Conservation (phyloP, 2,113 vertebrate genomes). For the Indri indri region DNA sequence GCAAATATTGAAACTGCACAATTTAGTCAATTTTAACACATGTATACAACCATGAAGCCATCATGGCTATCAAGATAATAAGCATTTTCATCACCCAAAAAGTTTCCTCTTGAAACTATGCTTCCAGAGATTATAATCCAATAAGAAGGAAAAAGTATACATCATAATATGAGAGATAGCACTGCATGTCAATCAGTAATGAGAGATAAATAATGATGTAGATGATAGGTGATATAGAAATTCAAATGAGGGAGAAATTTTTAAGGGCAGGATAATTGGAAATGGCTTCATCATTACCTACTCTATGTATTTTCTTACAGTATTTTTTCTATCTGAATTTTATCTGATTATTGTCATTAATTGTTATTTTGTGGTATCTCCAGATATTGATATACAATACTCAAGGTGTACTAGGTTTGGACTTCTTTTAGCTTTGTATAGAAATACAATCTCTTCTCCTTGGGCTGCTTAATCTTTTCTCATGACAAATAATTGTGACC, state of each 20-base stretch:
- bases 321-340: neutral
- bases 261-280: neutral
- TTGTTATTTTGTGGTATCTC: neutral
- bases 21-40: neutral
- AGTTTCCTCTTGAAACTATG: neutral
- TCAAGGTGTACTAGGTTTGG: neutral
- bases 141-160: neutral
- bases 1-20: neutral
- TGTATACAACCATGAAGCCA: neutral
- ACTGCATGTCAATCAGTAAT: neutral
- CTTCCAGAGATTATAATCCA: neutral
- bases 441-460: neutral
- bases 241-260: neutral
- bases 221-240: neutral
- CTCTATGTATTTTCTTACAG: neutral
- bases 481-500: neutral
- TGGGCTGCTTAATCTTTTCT: neutral
- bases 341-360: neutral
- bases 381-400: neutral
- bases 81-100: neutral
- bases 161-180: neutral
- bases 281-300: neutral
- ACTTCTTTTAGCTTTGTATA: neutral
- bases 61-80: neutral
- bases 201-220: no score